These are phyloP conservation scores for Acanthurus lineatus DNA, from an alignment of 2,797 vertebrate genomes.

Conservation along the genomic window DNA sequence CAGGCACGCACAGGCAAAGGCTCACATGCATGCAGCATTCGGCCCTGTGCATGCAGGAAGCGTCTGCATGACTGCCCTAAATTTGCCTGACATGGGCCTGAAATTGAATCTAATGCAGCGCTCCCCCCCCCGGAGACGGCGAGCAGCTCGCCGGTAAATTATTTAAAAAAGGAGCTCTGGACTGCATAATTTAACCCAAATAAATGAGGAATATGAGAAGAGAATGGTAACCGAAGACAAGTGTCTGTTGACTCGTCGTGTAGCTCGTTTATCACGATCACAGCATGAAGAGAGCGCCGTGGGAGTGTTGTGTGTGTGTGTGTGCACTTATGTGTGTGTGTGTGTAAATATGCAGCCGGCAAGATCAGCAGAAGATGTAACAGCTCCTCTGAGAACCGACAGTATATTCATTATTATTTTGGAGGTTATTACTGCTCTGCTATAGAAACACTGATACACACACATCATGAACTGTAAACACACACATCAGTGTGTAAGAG, in stretches of 20 bases:
- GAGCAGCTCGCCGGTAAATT: slow-evolving; percentile 70
- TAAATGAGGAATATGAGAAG: slow-evolving; percentile 71
- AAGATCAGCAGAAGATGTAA: slow-evolving; percentile 45
- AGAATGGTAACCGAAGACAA: slow-evolving; percentile 64
- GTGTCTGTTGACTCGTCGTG: slow-evolving; percentile 62
- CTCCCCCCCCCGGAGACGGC: slow-evolving; percentile 72
- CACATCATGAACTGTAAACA: neutral
- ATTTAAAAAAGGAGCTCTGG: slow-evolving; percentile 64
- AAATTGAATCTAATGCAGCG: slow-evolving; percentile 78
- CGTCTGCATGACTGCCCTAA: slow-evolving; percentile 75
- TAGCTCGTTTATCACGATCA: slow-evolving; percentile 60
- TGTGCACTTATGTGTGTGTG: slow-evolving; percentile 9
- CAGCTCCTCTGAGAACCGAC: slow-evolving; percentile 35
- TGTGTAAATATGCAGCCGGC: slow-evolving; percentile 43
- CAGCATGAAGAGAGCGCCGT: slow-evolving; percentile 23
- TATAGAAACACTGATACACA: slow-evolving; percentile 6
- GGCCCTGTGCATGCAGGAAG: slow-evolving; percentile 59
- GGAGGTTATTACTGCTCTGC: slow-evolving; percentile 38
- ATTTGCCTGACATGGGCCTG: slow-evolving; percentile 72
- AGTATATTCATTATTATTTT: slow-evolving; percentile 46
- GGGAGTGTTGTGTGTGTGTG: neutral
- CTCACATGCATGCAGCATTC: slow-evolving; percentile 16
- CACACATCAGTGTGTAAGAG: slow-evolving; percentile 22
- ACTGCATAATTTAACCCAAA: slow-evolving; percentile 77
- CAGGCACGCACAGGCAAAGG: slow-evolving; percentile 3